Evolutionary conservation across 2,113 vertebrate species (phyloP), one percentile per base, ranked within the genome.

Genomic region (Salvelinus alpinus): DNA sequence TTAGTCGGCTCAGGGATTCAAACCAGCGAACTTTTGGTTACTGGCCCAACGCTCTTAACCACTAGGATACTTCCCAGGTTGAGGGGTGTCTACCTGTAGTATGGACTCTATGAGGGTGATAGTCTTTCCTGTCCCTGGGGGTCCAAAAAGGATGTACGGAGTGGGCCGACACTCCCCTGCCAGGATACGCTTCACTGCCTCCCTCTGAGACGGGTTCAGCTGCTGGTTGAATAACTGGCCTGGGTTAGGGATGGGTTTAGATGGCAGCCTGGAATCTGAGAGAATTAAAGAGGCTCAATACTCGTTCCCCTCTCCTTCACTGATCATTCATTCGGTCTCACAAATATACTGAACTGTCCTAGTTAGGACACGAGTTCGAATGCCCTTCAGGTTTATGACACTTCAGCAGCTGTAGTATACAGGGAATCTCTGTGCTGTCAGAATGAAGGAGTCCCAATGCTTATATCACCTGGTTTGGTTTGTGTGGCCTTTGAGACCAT

Each of bases 61-160:
- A 2, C 9, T 12, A 44, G 38, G 38, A 2, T 44, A 44, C 38
- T 9, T 44, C 38, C 38, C 9, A 54, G 51, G 51, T 54, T 54
- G 51, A 14, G 14, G 3, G 12, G 16, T 83, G 38, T 38, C 38
- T 44, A 98, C 98, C 95, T 99, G 97, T 48, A 99, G 86, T 79
- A 99, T 94, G 24, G 94, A 89, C 90, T 99, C 98, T 38, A 99
- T 93, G 57, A 99, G 92, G 0, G 98, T 99, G 82, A 98, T 89
- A 0, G 98, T 99, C 88, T 99, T 99, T 66, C 98, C 98, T 0
- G 97, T 99, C 70, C 98, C 98, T 5, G 98, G 98, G 27, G 98
- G 98, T 64, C 98, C 97, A 77, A 98, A 98, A 11, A 99, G 93
- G 70, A 99, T 75, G 14, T 98, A 99, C 0, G 98, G 98, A 11